Base-by-base conservation (phyloP, 2,113 vertebrate species). In the Channa argus region DNA sequence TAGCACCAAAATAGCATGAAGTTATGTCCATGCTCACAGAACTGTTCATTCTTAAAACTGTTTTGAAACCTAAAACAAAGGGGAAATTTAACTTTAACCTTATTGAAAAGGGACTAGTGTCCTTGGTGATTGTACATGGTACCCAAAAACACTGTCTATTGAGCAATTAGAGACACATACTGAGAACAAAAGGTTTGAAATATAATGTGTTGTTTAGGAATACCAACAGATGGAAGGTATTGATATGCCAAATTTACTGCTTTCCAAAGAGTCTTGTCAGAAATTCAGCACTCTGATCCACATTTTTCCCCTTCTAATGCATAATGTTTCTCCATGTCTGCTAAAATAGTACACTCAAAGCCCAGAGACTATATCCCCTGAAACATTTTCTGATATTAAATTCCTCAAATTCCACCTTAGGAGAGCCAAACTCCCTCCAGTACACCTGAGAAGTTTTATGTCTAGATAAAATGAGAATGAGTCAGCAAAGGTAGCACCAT, bases 351-450 rank as follows among this genome's bases (percentile, higher is more conserved):
- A 52, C 12, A 64, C 54, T 62, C 59, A 47, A 46, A 73, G 38
- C 53, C 54, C 59, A 36, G 54, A 72, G 69, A 69, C 51, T 54
- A 34, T 6, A 68, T 76, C 56, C 65, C 41, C 60, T 66, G 38
- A 84, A 82, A 77, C 47, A 60, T 61, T 67, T 86, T 80, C 62
- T 80, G 79, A 90, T 86, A 89, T 86, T 88, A 78, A 84, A 89
- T 89, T 82, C 85, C 78, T 70, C 74, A 85, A 85, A 83, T 87
- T 89, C 85, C 83, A 77, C 53, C 63, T 67, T 59, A 55, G 46
- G 63, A 63, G 62, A 65, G 65, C 65, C 60, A 62, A 82, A 69
- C 61, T 79, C 67, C 64, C 74, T 64, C 37, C 54, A 58, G 37
- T 79, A 79, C 53, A 71, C 52, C 39, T 50, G 60, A 74, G 64